phyloP scores from a whole-genome alignment of 1,140 invertebrate species.

The Pogonomyrmex barbatus region DNA sequence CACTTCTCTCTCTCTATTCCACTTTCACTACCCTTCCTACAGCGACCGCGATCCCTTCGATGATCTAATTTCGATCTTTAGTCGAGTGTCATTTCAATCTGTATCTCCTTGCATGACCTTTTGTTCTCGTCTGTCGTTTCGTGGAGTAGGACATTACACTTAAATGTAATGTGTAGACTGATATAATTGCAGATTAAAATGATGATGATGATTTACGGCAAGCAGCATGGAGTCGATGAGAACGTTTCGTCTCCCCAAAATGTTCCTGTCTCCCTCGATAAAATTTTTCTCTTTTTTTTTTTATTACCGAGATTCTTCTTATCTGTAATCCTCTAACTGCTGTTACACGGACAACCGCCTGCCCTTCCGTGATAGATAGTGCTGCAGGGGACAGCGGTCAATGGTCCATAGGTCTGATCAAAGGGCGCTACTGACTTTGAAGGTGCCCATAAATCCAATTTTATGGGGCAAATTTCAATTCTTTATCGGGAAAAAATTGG shows the following conservation, averaged over 20 bases:
- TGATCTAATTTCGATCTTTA: constrained; percentile 64
- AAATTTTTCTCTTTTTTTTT: constrained; percentile 47
- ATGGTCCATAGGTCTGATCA: constrained; percentile 68
- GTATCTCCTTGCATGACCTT: constrained; percentile 18
- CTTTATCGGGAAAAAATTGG: constrained; percentile 58
- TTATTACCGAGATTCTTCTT: constrained; percentile 61
- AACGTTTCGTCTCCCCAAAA: constrained; percentile 6
- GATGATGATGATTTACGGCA: constrained; percentile 55
- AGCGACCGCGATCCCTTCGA: constrained; percentile 9
- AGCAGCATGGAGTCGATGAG: constrained; percentile 46
- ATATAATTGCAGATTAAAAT: constrained; percentile 70
- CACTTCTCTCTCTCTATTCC: neutral
- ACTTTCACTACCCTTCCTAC: neutral
- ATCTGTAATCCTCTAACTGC: constrained; percentile 65
- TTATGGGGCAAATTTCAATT: constrained; percentile 62
- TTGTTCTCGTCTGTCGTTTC: constrained; percentile 1
- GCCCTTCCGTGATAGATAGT: constrained; percentile 67
- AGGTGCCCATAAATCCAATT: constrained; percentile 59
- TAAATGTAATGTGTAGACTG: constrained; percentile 54
- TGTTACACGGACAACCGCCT: constrained; percentile 56
- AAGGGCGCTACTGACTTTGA: constrained; percentile 61
- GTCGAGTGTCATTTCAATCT: constrained; percentile 55
- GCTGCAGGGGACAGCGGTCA: constrained; percentile 63
- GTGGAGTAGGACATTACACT: constrained; percentile 21
- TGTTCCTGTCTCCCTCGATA: constrained; percentile 3